Evolutionary conservation across 2,888 invertebrate genomes (phyloP).

Genomic region (Germaria angustata): DNA sequence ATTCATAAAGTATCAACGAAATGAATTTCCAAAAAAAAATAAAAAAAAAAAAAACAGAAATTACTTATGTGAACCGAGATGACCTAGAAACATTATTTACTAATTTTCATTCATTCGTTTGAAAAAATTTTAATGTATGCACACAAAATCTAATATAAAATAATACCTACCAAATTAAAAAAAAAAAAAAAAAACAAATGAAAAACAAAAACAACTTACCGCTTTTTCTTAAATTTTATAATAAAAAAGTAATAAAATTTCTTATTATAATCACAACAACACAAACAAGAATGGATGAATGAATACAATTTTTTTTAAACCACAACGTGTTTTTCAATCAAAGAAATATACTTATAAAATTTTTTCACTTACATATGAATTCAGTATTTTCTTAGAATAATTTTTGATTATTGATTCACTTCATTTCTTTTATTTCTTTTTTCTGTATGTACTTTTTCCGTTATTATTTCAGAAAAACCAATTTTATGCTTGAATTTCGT

Average conservation of each 20-base stretch:
- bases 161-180: too few relatives aligned
- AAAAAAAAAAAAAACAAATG: background rate
- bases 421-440: background rate
- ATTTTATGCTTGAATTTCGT: background rate
- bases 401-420: background rate
- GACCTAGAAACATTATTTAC: background rate
- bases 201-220: background rate
- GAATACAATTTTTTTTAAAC: conserved; percentile 33
- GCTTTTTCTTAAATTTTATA: background rate
- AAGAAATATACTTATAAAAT: background rate
- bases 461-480: background rate
- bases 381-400: background rate
- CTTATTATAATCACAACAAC: background rate
- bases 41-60: too few relatives aligned
- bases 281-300: conserved; percentile 5
- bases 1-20: too few relatives aligned
- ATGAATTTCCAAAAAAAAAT: too few relatives aligned
- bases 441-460: background rate
- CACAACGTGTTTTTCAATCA: conserved; percentile 26
- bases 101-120: background rate
- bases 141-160: background rate
- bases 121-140: background rate
- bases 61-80: background rate
- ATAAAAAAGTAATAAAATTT: conserved; percentile 4
- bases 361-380: background rate